Evolutionary conservation across 2,888 invertebrate genomes (phyloP), one percentile per base, ranked within the genome.

Genomic region (Dryomyza anilis): DNA sequence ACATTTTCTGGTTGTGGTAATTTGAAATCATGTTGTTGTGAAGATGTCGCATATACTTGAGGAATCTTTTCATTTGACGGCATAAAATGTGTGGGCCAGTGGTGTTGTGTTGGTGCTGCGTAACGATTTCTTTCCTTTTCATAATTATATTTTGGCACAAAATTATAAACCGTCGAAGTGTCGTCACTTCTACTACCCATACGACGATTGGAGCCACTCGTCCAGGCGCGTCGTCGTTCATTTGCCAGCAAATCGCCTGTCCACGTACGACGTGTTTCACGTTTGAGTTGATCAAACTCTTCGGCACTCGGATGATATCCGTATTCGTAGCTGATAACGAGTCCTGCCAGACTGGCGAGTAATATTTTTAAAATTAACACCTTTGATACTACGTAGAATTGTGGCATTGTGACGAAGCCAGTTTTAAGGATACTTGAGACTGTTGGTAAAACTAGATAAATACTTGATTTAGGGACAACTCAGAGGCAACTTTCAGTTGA

Each of bases 271-370:
- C 70, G 69, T 7, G 76, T 74, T 27, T 74, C 76, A 2, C 77
- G 71, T 60, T 78, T 55, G 3, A 76, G 56, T 59, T 72, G 73
- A 67, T 80, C 81, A 48, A 78, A 77, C 68, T 81, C 81, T 62
- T 81, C 81, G 58, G 80, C 80, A 62, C 81, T 81, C 23, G 80
- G 78, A 73, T 81, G 78, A 67, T 81, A 81, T 59, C 80, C 80
- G 52, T 73, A 78, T 56, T 79, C 78, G 43, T 80, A 79, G 56
- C 70, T 72, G 33, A 58, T 46, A 23, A 6, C 60, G 16, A 68
- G 36, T 8, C 45, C 65, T 33, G 63, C 55, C 45, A 69, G 63
- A 45, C 63, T 70, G 61, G 69, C 70, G 29, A 73, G 62, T 45
- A 80, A 56, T 21, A 76, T 69, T 63, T 74, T 72, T 65, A 75